phyloP scores from a whole-genome alignment of 2,113 vertebrate species.

The Channa argus region DNA sequence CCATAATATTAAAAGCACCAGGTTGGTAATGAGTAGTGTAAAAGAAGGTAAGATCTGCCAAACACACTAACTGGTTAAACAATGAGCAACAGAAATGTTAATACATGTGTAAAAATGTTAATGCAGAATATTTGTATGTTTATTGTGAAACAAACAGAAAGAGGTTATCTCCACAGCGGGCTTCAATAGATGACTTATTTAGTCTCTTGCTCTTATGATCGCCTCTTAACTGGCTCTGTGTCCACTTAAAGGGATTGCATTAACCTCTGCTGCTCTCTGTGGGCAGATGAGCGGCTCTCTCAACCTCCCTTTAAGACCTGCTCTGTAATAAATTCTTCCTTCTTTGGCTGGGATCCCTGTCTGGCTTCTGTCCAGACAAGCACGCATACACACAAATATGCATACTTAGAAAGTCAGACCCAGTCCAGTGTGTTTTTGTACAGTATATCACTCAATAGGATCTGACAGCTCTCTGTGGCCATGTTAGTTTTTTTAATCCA shows the following conservation, averaged over 20 bases:
- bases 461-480: conserved; percentile 17
- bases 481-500: conserved; percentile 19
- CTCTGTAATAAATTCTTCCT: conserved; percentile 68
- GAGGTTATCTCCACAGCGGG: neutral
- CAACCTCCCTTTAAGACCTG: conserved; percentile 61
- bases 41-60: no score
- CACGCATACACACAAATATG: conserved; percentile 36
- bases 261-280: conserved; percentile 72
- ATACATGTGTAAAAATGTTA: neutral
- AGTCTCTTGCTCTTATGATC: conserved; percentile 43
- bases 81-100: no score
- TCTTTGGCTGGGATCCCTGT: conserved; percentile 71
- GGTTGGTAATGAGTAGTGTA: no score
- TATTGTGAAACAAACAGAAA: conserved; percentile 15
- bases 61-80: no score
- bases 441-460: conserved; percentile 35
- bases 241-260: conserved; percentile 75
- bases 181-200: conserved; percentile 41
- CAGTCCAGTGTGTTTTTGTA: conserved; percentile 25
- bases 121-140: conserved; percentile 9
- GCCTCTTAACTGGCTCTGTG: conserved; percentile 62
- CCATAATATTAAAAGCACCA: no score
- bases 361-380: conserved; percentile 64
- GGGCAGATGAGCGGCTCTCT: conserved; percentile 52
- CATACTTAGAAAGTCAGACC: conserved; percentile 43